A percentile compares a stretch with the other conserved stretches of the same genome.
Evolutionary conservation across 1,140 invertebrate genomes (phyloP).

Genomic region (Saccostrea cuccullata): DNA sequence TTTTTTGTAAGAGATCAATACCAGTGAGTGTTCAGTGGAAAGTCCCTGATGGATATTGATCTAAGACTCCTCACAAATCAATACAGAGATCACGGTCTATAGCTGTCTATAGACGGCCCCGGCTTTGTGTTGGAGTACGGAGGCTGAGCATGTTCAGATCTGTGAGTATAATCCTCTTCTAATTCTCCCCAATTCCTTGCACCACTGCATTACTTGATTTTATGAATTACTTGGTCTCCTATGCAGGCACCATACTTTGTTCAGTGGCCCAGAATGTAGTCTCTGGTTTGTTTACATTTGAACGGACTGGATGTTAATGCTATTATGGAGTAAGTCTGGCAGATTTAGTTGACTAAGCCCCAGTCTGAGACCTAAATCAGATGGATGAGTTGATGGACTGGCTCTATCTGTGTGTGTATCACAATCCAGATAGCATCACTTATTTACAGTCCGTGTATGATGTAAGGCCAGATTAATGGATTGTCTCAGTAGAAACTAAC

Average conservation of each 20-base stretch:
- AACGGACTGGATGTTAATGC: not conserved
- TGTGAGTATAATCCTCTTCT: not conserved
- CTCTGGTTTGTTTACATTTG: not conserved
- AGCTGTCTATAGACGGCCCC: not conserved
- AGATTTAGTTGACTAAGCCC: not conserved
- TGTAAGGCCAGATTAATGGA: not conserved
- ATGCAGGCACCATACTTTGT: not conserved
- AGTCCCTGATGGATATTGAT: slow-evolving; percentile 17
- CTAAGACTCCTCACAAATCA: slow-evolving; percentile 4
- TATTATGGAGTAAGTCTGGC: not conserved
- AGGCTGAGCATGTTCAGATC: not conserved
- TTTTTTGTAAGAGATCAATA: slow-evolving; percentile 6
- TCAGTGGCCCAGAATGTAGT: not conserved
- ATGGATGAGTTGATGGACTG: not conserved
- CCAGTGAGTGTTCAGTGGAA: slow-evolving; percentile 7
- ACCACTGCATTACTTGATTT: not conserved
- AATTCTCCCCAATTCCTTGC: not conserved
- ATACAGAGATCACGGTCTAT: slow-evolving; percentile 10
- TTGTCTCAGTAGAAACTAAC: not conserved
- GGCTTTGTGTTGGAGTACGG: not conserved
- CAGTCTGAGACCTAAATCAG: not conserved
- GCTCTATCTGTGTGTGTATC: not conserved
- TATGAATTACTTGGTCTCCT: not conserved
- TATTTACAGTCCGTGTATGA: not conserved
- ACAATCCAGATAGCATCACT: not conserved